phyloP scores from a whole-genome alignment of 2,113 vertebrate species.

The Strix uralensis region DNA sequence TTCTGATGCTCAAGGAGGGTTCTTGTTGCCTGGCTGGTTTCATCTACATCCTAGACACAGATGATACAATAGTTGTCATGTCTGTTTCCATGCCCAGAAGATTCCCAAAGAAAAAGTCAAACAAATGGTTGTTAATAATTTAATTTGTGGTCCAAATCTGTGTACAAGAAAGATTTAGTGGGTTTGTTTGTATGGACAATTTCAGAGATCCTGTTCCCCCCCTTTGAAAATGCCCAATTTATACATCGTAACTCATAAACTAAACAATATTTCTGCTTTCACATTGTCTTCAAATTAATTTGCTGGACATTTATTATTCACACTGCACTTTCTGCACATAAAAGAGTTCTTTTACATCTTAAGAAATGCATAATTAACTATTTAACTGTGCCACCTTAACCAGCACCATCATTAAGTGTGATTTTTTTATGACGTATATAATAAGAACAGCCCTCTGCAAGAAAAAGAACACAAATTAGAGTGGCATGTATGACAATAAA shows the following conservation, averaged over 20 bases:
- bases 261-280: background rate
- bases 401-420: background rate
- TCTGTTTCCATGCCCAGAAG: background rate
- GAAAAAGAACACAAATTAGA: background rate
- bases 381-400: background rate
- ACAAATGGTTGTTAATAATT: background rate
- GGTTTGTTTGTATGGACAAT: background rate
- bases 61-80: background rate
- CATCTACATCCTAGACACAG: background rate
- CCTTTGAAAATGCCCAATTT: background rate
- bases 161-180: background rate
- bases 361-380: background rate
- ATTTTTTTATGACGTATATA: background rate
- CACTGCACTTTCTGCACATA: background rate
- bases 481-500: background rate
- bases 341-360: background rate
- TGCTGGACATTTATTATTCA: background rate
- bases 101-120: background rate
- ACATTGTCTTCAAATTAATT: background rate
- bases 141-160: background rate
- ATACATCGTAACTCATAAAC: background rate
- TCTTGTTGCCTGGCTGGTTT: background rate
- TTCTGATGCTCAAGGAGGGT: rapidly evolving
- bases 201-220: background rate
- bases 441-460: background rate